Percentiles rank a stretch among this genome's conserved stretches.
Conservation (phyloP, 2,888 invertebrate species). For the Deilephila elpenor region DNA sequence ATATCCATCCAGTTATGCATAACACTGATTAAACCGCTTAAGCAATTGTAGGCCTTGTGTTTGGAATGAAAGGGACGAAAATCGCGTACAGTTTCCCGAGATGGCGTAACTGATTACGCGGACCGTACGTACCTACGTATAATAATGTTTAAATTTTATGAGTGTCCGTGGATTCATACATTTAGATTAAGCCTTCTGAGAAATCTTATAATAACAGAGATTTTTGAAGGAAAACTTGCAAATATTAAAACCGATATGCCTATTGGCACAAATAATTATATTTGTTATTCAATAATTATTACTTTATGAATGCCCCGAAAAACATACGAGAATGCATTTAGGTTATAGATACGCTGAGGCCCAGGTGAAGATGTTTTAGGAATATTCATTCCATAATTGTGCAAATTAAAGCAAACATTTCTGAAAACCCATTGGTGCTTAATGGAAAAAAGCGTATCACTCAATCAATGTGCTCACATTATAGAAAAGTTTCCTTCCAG, state of each 20-base stretch:
- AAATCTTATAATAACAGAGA: background rate
- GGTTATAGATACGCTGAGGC: too few species aligned
- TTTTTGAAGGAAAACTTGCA: background rate
- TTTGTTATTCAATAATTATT: background rate
- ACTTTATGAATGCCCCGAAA: too few species aligned
- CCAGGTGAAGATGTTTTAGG: too few species aligned
- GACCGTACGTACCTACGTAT: constrained; percentile 11
- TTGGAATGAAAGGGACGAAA: background rate
- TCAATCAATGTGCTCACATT: too few species aligned
- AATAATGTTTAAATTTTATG: constrained; percentile 23
- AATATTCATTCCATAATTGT: too few species aligned
- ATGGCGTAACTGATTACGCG: constrained; percentile 24
- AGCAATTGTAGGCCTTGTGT: constrained; percentile 2
- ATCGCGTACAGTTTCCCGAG: background rate
- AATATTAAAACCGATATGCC: too few species aligned
- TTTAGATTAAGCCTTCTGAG: constrained; percentile 18
- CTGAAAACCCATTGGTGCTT: too few species aligned
- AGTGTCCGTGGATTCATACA: constrained; percentile 15
- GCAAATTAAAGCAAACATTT: too few species aligned
- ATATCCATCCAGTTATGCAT: constrained; percentile 28
- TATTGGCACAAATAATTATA: background rate
- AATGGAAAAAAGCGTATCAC: too few species aligned
- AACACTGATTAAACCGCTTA: background rate
- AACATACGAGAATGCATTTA: too few species aligned
- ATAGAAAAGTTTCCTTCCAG: too few species aligned